Conservation (phyloP, 1,140 invertebrate genomes). For the Calliphora vicina region DNA sequence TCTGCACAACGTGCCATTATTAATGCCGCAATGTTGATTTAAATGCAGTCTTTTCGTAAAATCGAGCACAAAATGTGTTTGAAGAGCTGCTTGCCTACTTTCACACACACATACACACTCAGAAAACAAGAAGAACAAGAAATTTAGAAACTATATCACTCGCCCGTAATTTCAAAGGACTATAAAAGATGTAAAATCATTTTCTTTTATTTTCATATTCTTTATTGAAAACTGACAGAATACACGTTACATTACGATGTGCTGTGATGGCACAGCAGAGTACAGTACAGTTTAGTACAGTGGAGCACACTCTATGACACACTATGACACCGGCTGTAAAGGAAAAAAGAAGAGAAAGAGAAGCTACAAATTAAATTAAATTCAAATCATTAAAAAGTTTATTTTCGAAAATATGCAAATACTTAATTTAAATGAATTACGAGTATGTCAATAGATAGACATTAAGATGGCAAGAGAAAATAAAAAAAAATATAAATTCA, state of each 20-base stretch:
- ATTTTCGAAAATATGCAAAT: background rate
- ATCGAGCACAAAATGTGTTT: background rate
- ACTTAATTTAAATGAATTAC: background rate
- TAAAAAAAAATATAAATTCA: background rate
- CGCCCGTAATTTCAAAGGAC: background rate
- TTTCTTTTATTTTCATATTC: background rate
- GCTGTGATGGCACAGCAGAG: background rate
- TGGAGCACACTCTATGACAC: background rate
- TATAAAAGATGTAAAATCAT: background rate
- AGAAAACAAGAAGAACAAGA: background rate
- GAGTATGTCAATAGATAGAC: background rate
- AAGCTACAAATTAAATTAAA: background rate
- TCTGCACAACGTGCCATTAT: constrained; percentile 8
- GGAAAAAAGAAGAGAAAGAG: background rate
- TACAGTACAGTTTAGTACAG: background rate
- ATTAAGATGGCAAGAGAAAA: background rate
- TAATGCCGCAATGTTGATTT: constrained; percentile 5
- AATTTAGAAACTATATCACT: background rate
- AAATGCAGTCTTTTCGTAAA: constrained; percentile 14
- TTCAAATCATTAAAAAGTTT: background rate
- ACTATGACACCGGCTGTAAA: background rate
- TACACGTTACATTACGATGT: background rate
- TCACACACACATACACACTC: background rate
- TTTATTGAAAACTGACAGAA: background rate
- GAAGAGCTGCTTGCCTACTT: background rate